Evolutionary conservation across 1,140 invertebrate genomes (phyloP), one percentile per base, ranked within the genome.

Genomic region (Aphaenogaster floridana): DNA sequence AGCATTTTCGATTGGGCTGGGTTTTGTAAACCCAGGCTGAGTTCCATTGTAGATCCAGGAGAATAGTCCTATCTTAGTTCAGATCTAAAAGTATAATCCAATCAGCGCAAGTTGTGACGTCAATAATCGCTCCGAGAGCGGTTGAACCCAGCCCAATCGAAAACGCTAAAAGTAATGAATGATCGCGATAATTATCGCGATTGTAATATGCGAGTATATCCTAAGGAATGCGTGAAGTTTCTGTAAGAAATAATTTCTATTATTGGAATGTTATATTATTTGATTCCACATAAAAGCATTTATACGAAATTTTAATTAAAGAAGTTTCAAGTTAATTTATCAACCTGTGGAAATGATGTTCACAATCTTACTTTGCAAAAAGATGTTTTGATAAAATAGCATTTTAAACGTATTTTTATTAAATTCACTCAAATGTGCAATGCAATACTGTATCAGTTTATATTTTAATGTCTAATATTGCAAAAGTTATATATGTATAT

Each of bases 271-370:
- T 84, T 28, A 36, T 42, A 48, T 66, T 57, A 45, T 36, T 54
- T 59, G 42, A 81, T 34, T 71, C 34, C n/a, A 84, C 3, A 72
- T 21, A 21, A 11, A 64, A 74, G 28, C 45, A 66, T 79, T 79
- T 66, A 64, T 63, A 77, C 8, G 8, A 79, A 52, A 59, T 57
- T 81, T 1, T 45, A 83, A 72, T 80, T 69, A 42, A 59, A 74
- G n/a, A 28, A 50, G 2, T 39, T 42, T 50, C 5, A 61, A 42
- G n/a, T 3, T 57, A 59, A 74, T 50, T 59, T 36, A 39, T 34
- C 17, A 11, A n/a, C 3, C 2, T 36, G 21, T 15, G 11, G 1
- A 79, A 45, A 42, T 57, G 0, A 57, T 71, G n/a, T 71, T 28
- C 0, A n/a, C 13, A 69, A 45, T 81, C 8, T 81, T 54, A n/a